Conservation (phyloP, 2,113 vertebrate species). For the Calypte anna region DNA sequence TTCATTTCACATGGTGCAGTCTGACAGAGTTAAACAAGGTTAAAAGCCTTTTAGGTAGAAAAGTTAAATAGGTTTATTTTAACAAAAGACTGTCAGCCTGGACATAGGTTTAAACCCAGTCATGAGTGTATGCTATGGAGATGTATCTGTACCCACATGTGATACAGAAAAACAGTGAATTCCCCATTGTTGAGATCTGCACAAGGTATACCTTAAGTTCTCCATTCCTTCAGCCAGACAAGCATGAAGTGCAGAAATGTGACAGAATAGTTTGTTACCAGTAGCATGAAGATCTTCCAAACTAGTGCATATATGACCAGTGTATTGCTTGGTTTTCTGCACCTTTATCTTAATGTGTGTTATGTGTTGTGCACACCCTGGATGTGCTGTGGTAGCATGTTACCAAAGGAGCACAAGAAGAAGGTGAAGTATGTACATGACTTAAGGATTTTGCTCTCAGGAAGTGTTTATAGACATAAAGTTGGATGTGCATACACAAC, state of each 20-base stretch:
- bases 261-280: not conserved
- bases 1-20: not conserved
- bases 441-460: not conserved
- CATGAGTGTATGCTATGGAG: not conserved
- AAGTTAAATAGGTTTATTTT: not conserved
- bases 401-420: not conserved
- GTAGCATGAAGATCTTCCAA: not conserved
- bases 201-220: not conserved
- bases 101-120: not conserved
- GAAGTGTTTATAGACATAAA: not conserved
- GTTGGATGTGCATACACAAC: not conserved
- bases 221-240: not conserved
- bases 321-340: not conserved
- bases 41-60: not conserved
- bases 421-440: not conserved
- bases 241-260: not conserved
- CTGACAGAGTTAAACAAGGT: not conserved
- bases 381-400: not conserved
- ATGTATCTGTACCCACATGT: not conserved
- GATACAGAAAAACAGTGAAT: not conserved
- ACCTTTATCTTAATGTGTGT: not conserved
- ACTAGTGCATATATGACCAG: not conserved
- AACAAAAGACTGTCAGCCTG: not conserved
- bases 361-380: not conserved
- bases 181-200: not conserved